phyloP scores from a whole-genome alignment of 2,888 invertebrate genomes.

The Rhingia campestris region DNA sequence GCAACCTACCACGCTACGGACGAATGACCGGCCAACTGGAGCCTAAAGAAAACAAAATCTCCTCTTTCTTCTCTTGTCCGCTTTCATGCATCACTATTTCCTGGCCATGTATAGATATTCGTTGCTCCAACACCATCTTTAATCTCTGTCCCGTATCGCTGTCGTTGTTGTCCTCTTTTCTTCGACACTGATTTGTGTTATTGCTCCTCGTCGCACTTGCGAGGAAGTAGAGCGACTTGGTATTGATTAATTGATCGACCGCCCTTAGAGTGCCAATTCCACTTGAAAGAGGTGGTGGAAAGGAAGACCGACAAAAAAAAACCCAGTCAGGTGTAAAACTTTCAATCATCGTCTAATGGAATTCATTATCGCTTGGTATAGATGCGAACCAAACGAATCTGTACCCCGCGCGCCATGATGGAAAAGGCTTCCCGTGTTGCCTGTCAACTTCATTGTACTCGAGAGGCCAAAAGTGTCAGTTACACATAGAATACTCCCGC shows the following conservation, averaged over 20 bases:
- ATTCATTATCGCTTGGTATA: constrained; percentile 62
- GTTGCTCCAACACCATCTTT: constrained; percentile 30
- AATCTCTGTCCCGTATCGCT: constrained; percentile 11
- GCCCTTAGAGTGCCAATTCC: constrained; percentile 54
- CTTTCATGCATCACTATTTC: constrained; percentile 55
- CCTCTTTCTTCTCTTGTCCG: constrained; percentile 13
- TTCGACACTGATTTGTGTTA: constrained; percentile 54
- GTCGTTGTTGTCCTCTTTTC: neutral
- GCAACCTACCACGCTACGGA: constrained; percentile 32
- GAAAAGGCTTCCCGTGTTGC: constrained; percentile 54
- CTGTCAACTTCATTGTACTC: constrained; percentile 59
- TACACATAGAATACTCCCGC: constrained; percentile 24
- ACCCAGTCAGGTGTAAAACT: constrained; percentile 67
- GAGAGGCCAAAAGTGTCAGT: constrained; percentile 42
- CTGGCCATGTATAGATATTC: constrained; percentile 28
- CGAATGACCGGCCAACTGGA: constrained; percentile 52
- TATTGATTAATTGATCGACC: constrained; percentile 67
- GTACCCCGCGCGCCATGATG: neutral
- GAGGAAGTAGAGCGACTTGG: constrained; percentile 20
- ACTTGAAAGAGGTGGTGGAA: constrained; percentile 11
- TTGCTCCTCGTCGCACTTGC: constrained; percentile 32
- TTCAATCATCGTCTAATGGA: constrained; percentile 72
- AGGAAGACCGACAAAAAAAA: constrained; percentile 4
- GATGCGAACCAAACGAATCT: constrained; percentile 24
- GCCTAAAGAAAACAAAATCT: constrained; percentile 49